phyloP scores from a whole-genome alignment of 2,797 vertebrate genomes.

The Mormyrus hasselquistii region DNA sequence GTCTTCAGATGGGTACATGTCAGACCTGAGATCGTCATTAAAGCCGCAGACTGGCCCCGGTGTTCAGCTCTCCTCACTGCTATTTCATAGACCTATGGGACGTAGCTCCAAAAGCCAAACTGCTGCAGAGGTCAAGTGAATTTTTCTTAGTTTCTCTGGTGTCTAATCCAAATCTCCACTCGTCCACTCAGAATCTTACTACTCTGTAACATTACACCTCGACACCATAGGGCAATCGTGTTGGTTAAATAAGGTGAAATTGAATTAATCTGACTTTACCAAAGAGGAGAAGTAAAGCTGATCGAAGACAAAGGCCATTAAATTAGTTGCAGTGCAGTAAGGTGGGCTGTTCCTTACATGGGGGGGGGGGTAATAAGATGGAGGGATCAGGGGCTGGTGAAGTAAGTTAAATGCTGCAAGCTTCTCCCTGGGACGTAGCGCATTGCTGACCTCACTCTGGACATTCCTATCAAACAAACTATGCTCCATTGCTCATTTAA shows the following conservation, averaged over 20 bases:
- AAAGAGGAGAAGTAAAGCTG: not conserved
- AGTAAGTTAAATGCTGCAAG: not conserved
- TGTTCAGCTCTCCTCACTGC: not conserved
- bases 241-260: not conserved
- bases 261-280: not conserved
- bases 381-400: constrained; percentile 9
- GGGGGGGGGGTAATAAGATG: not conserved
- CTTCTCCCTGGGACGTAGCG: not conserved
- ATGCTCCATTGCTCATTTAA: not conserved
- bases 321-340: not conserved
- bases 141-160: constrained; percentile 10
- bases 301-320: constrained; percentile 2
- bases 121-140: constrained; percentile 7
- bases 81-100: not conserved
- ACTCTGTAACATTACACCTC: not conserved
- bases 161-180: not conserved
- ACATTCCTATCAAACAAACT: not conserved
- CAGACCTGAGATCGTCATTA: not conserved
- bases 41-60: not conserved
- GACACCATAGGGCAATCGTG: not conserved
- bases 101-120: not conserved
- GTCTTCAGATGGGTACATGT: not conserved
- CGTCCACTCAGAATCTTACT: not conserved
- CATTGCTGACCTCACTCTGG: not conserved
- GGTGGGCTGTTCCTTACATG: not conserved